Evolutionary conservation across 1,140 invertebrate species (phyloP), one percentile per base, ranked within the genome.

Genomic region (Drosophila pachea): DNA sequence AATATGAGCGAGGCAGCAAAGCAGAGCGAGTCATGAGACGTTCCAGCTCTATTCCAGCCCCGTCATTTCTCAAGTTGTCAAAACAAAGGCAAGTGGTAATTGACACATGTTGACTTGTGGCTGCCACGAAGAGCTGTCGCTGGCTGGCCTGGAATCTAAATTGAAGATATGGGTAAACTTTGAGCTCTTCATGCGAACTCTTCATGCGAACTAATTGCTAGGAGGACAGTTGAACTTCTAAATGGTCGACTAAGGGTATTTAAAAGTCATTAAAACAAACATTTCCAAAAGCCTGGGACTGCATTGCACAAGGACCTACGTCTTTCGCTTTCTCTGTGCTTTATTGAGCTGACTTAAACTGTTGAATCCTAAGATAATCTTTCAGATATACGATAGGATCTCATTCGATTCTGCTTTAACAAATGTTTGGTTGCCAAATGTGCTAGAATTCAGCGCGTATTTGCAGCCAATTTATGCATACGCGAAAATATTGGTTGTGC

Each of bases 1-100:
- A 22, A 22, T 22, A 22, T 22, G 22, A 22, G 22, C 22, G 1
- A 22, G 22, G 22, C 22, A 22, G 22, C n/a, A n/a, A n/a, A 59
- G 52, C 36, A 72, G 52, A 38, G 56, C 72, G 78, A 82, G 74
- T 64, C 12, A 61, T 47, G 42, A n/a, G 40, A 52, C 14, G 9
- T 33, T 12, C 12, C n/a, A n/a, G n/a, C 38, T 32, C 55, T 52
- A 35, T 47, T 35, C 12, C 12, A 62, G n/a, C 35, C 35, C 8
- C 42, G 35, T 14, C 65, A 78, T 84, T 78, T 68, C 79, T 76
- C 79, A 68, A 68, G 65, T 66, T 86, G 73, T 76, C 81, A 79
- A 86, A 86, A 71, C 69, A 84, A 74, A 76, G 73, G 68, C 79
- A 84, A 86, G 62, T 71, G 63, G 76, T 86, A 84, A 84, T 84